phyloP scores from a whole-genome alignment of 1,140 invertebrate species.

The Hylaeus anthracinus region DNA sequence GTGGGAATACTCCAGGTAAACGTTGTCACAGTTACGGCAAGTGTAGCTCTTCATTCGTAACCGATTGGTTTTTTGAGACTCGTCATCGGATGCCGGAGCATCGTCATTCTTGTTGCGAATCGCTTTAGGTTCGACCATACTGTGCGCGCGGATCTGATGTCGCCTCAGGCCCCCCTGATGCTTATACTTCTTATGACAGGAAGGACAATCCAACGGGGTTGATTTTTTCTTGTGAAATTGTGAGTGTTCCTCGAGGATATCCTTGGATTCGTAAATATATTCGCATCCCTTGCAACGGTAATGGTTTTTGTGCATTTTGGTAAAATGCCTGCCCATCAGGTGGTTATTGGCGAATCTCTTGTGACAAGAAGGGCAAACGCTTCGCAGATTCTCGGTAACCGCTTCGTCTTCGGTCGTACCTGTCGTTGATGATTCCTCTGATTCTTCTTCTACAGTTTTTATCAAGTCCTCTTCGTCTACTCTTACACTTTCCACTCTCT shows the following conservation, averaged over 20 bases:
- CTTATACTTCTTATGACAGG: slow-evolving; percentile 79
- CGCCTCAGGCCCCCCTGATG: slow-evolving; percentile 78
- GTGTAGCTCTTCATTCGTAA: not conserved
- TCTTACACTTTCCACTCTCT: slow-evolving; percentile 68
- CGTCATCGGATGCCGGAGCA: not conserved
- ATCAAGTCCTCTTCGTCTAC: not conserved
- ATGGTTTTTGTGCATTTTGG: slow-evolving; percentile 73
- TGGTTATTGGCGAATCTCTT: slow-evolving; percentile 75
- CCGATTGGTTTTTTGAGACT: not conserved
- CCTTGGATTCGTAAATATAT: slow-evolving; percentile 58
- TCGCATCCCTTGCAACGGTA: slow-evolving; percentile 75
- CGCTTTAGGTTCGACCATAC: not conserved
- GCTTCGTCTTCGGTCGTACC: not conserved
- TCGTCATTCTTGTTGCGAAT: slow-evolving; percentile 7
- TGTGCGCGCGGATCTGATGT: slow-evolving; percentile 75
- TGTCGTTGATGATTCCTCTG: too few species aligned
- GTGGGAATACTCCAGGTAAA: slow-evolving; percentile 12
- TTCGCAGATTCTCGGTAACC: not conserved
- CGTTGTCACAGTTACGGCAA: slow-evolving; percentile 19
- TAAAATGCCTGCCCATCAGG: slow-evolving; percentile 75
- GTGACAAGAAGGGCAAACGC: slow-evolving; percentile 75
- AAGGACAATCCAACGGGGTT: slow-evolving; percentile 52
- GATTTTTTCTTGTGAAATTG: slow-evolving; percentile 55
- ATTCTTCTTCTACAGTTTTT: too few species aligned
- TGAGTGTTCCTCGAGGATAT: slow-evolving; percentile 50